Conservation (phyloP, 2,113 vertebrate genomes). For the Nycticryphes semicollaris region DNA sequence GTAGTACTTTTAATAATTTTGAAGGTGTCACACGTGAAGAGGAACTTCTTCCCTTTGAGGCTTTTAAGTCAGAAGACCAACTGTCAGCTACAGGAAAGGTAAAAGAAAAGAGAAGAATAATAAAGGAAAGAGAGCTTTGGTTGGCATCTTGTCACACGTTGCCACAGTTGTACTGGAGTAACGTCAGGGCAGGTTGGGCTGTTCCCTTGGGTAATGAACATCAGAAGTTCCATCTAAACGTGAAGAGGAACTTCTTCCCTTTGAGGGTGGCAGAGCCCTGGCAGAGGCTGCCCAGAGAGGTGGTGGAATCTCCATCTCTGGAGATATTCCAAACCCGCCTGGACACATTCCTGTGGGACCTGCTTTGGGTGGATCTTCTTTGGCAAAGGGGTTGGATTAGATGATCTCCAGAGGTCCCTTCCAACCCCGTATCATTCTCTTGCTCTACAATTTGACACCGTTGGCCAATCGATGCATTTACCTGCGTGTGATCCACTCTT, state of each 20-base stretch:
- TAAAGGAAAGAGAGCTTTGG: not conserved
- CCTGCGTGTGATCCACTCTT: not conserved
- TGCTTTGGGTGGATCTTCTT: too few relatives aligned
- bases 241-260: too few relatives aligned
- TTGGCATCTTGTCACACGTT: not conserved
- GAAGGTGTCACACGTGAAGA: too few relatives aligned
- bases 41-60: too few relatives aligned
- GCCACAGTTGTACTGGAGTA: not conserved
- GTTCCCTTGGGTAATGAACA: not conserved
- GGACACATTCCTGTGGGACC: too few relatives aligned
- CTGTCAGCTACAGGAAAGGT: not conserved
- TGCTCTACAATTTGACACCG: not conserved
- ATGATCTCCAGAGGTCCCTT: too few relatives aligned
- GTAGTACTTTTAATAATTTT: not conserved
- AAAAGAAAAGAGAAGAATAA: not conserved
- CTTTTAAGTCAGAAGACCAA: not conserved
- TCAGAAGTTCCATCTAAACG: too few relatives aligned
- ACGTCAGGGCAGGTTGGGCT: not conserved
- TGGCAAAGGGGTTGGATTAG: too few relatives aligned
- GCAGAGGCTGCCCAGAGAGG: too few relatives aligned
- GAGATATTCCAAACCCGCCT: too few relatives aligned
- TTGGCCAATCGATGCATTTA: not conserved
- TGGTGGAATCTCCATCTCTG: too few relatives aligned
- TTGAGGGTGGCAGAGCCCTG: too few relatives aligned
- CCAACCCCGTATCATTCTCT: not conserved